A percentile compares a stretch with the other conserved stretches of the same genome.
Evolutionary conservation across 2,888 invertebrate genomes (phyloP).

Genomic region (Phasia obesa): DNA sequence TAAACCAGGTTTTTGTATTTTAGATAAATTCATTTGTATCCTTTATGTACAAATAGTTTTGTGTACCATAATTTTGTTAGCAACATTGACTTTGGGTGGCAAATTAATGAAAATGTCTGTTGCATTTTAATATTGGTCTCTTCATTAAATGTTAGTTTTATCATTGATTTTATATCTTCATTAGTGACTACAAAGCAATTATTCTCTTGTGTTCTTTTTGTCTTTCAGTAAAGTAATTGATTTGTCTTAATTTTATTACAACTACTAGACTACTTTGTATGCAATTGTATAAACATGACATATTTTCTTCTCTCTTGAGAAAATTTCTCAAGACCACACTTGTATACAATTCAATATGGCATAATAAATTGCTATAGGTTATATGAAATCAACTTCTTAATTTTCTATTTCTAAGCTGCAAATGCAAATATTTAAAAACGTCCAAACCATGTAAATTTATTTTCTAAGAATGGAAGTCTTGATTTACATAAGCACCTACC

Average conservation of each 20-base stretch:
- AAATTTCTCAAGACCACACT: no score
- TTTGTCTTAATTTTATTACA: slow-evolving; percentile 43
- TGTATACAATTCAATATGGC: no score
- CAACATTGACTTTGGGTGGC: slow-evolving; percentile 65
- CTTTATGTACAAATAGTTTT: not conserved
- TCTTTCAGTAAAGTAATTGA: slow-evolving; percentile 10
- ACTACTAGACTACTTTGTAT: not conserved
- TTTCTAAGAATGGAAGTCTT: no score
- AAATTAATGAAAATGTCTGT: slow-evolving; percentile 51
- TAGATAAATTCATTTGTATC: not conserved
- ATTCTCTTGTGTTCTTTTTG: not conserved
- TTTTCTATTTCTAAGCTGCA: no score
- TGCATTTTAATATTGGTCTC: slow-evolving; percentile 49
- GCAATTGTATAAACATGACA: not conserved
- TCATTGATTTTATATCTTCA: slow-evolving; percentile 52
- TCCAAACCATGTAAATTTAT: no score
- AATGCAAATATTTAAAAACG: no score
- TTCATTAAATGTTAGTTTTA: slow-evolving; percentile 55
- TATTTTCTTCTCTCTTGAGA: no score
- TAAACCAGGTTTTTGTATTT: slow-evolving; percentile 15
- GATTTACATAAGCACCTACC: no score
- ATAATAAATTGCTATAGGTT: no score
- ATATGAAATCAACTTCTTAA: no score
- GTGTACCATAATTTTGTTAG: slow-evolving; percentile 10
- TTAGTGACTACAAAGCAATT: slow-evolving; percentile 18